Percentiles rank a stretch among this genome's conserved stretches.
Conservation (phyloP, 2,113 vertebrate genomes). For the Ceyx cyanopectus region DNA sequence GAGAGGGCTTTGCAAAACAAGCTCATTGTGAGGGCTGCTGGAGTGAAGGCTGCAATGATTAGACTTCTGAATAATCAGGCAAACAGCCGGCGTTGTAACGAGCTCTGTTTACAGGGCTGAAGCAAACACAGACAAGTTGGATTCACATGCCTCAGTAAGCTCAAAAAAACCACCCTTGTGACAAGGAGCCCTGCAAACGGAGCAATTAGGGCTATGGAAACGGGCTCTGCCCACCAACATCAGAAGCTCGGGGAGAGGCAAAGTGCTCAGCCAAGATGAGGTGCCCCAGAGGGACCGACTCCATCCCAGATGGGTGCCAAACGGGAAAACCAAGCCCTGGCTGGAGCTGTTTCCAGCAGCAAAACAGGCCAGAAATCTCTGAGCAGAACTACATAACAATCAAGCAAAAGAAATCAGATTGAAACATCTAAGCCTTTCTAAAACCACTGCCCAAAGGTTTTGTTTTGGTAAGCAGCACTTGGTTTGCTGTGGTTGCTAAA, state of each 20-base stretch:
- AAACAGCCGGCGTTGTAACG: slow-evolving; percentile 20
- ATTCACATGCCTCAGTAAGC: slow-evolving; percentile 56
- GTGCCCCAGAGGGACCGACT: neutral
- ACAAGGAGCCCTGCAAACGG: slow-evolving; percentile 24
- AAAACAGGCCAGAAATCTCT: neutral
- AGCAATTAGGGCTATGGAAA: slow-evolving; percentile 60
- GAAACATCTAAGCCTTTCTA: neutral
- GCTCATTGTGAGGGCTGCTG: neutral
- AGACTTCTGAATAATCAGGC: slow-evolving; percentile 42
- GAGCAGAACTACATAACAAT: neutral
- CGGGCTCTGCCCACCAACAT: slow-evolving; percentile 15
- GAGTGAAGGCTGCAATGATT: neutral
- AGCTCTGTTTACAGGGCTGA: slow-evolving; percentile 33
- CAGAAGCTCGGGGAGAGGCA: neutral
- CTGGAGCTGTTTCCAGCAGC: neutral
- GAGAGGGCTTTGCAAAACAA: slow-evolving; percentile 36
- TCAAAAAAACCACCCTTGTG: slow-evolving; percentile 28
- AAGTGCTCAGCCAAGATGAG: neutral
- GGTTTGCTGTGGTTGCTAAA: neutral
- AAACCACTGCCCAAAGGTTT: neutral
- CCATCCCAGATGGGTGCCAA: neutral
- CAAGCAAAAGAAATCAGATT: neutral
- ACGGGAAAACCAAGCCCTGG: neutral
- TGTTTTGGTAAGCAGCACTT: neutral
- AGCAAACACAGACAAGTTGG: slow-evolving; percentile 55